phyloP scores from a whole-genome alignment of 1,140 invertebrate species.

The Drosophila albomicans region DNA sequence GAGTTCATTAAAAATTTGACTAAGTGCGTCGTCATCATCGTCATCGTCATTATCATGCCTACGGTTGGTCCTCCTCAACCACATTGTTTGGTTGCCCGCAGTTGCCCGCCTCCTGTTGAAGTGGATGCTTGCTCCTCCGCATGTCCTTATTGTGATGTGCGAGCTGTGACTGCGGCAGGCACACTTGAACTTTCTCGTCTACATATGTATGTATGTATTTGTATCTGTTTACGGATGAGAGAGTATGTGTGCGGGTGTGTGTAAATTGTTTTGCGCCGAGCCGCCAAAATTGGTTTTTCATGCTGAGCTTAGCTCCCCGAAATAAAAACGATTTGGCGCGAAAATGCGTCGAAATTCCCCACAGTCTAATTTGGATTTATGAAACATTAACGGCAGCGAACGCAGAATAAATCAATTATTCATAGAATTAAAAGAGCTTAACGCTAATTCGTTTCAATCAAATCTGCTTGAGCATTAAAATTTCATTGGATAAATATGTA shows the following conservation, averaged over 20 bases:
- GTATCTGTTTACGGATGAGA: conserved; percentile 32
- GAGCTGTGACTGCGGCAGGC: conserved; percentile 36
- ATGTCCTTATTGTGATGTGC: conserved; percentile 53
- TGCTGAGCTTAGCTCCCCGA: conserved; percentile 38
- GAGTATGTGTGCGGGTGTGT: conserved; percentile 20
- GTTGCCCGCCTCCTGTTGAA: not conserved
- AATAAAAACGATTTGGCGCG: conserved; percentile 34
- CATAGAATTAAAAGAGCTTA: conserved; percentile 38
- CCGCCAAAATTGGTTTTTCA: conserved; percentile 55
- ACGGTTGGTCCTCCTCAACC: conserved; percentile 10
- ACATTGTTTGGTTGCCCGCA: conserved; percentile 14
- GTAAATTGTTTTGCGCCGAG: conserved; percentile 41
- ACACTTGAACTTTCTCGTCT: conserved; percentile 48
- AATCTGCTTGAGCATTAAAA: not conserved
- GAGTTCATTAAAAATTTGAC: conserved; percentile 81
- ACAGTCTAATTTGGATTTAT: conserved; percentile 48
- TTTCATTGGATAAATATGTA: not conserved
- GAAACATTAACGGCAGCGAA: conserved; percentile 47
- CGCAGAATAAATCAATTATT: conserved; percentile 36
- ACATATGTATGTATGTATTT: conserved; percentile 17
- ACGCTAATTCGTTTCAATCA: conserved; percentile 39
- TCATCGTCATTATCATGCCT: conserved; percentile 31
- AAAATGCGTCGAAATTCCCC: conserved; percentile 50
- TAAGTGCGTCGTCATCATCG: conserved; percentile 76
- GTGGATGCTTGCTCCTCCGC: conserved; percentile 31